Base-by-base conservation (phyloP, 2,888 invertebrate genomes). In the Philopedon plagiatum region DNA sequence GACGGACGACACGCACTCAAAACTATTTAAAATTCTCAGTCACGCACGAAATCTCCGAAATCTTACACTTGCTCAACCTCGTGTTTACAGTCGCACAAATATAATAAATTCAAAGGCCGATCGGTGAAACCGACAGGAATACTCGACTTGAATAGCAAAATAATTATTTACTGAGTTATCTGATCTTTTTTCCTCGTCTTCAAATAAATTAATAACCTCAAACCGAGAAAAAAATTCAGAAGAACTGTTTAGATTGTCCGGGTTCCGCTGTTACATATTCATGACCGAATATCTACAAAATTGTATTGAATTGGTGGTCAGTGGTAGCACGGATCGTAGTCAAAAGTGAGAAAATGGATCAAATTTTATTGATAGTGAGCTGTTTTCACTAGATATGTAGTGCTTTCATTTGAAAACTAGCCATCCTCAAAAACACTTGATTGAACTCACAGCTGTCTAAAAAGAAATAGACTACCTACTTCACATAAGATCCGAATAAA, bases 161-260 rank as follows among this genome's bases (percentile, higher is more conserved):
- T 69, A 63, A 69, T 63, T 69, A 69, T 69, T 69, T 63, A 62
- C 62, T 34, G 15, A 69, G 69, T 69, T 69, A 69, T 69, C 63
- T 69, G 69, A 68, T 69, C 62, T 62, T 62, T 69, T 69, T 69
- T 56, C 21, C 34, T 29, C 41, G 9, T 37, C 49, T 46, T 32
- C 41, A 68, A 29, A 54, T 54, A 29, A 54, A 67, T 67, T 67
- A 67, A 61, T 49, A 67, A 51, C 49, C 46, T 23, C 18, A 51
- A 67, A 67, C 39, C n/a, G n/a, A 61, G 51, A 60, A 34, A 58
- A 66, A 44, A 58, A 58, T 49, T 49, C 57, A 34, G 46, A 34
- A 37, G 46, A n/a, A 46, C 57, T 21, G 21, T 41, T 61, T 54
- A 37, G 37, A 19, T 51, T 61, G 39, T 61, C n/a, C 54, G 29